These are phyloP conservation scores for Falco punctatus DNA, from an alignment of 2,113 vertebrate genomes.

Conservation along the genomic window DNA sequence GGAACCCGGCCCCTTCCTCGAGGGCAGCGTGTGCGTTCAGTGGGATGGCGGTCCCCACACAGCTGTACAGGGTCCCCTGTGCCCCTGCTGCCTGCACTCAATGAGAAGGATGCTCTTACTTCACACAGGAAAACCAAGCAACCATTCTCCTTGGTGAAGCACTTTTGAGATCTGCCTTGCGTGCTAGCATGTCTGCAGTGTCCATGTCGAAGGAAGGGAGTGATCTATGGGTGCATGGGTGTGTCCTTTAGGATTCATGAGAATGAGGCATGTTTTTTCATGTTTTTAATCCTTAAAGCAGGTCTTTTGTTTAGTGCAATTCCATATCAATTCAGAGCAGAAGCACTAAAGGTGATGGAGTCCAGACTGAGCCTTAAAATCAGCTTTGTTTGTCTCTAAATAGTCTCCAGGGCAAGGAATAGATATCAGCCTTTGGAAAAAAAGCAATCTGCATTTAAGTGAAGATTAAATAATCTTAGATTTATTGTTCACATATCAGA, in stretches of 20 bases:
- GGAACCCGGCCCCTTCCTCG: not conserved
- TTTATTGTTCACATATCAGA: not conserved
- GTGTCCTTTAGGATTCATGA: not conserved
- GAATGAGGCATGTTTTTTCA: not conserved
- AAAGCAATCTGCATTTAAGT: not conserved
- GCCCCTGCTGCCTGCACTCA: not conserved
- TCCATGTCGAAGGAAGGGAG: not conserved
- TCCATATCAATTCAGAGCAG: not conserved
- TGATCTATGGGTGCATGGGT: not conserved
- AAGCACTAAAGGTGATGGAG: not conserved
- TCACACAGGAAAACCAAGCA: not conserved
- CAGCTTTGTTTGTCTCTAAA: not conserved
- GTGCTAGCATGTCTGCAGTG: not conserved
- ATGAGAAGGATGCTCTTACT: not conserved
- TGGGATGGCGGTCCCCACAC: accelerated
- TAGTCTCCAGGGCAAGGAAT: not conserved
- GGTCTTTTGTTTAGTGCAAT: not conserved
- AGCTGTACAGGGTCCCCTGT: not conserved
- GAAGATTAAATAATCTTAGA: constrained; percentile 1
- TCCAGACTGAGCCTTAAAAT: not conserved
- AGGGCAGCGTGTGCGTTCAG: not conserved
- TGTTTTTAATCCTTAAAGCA: not conserved
- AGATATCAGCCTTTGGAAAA: not conserved
- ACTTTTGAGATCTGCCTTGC: not conserved
- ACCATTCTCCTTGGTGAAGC: not conserved